Percentiles rank a stretch among this genome's conserved stretches.
phyloP scores from a whole-genome alignment of 2,797 vertebrate species.

The Chanos chanos region DNA sequence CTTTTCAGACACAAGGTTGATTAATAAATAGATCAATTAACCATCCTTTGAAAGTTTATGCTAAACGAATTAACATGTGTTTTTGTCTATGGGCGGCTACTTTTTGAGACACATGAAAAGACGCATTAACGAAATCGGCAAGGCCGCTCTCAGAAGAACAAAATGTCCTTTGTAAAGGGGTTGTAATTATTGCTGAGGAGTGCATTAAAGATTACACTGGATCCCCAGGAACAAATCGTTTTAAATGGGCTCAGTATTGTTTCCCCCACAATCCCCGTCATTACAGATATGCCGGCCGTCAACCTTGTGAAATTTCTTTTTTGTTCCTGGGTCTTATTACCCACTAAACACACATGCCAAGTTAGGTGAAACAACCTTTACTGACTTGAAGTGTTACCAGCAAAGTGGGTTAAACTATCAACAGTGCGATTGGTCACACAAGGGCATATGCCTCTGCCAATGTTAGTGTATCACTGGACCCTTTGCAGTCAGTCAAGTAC shows the following conservation, averaged over 20 bases:
- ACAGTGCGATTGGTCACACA: slow-evolving; percentile 58
- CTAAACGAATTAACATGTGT: slow-evolving; percentile 28
- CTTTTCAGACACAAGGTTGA: slow-evolving; percentile 8
- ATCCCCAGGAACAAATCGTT: slow-evolving; percentile 66
- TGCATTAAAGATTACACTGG: slow-evolving; percentile 63
- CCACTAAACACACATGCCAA: slow-evolving; percentile 59
- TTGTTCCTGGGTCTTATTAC: slow-evolving; percentile 63
- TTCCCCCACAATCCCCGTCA: slow-evolving; percentile 52
- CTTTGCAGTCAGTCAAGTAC: too few relatives aligned
- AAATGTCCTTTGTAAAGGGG: slow-evolving; percentile 61
- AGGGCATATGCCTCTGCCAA: slow-evolving; percentile 49
- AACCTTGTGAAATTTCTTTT: slow-evolving; percentile 65
- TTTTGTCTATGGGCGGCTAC: slow-evolving; percentile 30
- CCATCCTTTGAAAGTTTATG: neutral
- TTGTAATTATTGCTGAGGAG: slow-evolving; percentile 64
- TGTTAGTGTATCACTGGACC: too few relatives aligned
- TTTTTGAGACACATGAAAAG: slow-evolving; percentile 51
- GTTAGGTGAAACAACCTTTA: slow-evolving; percentile 59
- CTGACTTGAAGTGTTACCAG: slow-evolving; percentile 61
- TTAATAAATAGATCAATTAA: slow-evolving; percentile 26
- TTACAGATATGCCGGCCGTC: slow-evolving; percentile 61
- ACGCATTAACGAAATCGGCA: slow-evolving; percentile 62
- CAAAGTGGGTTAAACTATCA: slow-evolving; percentile 51
- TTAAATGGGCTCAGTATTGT: slow-evolving; percentile 70
- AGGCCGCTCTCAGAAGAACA: slow-evolving; percentile 49